Evolutionary conservation across 2,888 invertebrate species (phyloP), one percentile per base, ranked within the genome.

Genomic region (Drosophila melanosoma): DNA sequence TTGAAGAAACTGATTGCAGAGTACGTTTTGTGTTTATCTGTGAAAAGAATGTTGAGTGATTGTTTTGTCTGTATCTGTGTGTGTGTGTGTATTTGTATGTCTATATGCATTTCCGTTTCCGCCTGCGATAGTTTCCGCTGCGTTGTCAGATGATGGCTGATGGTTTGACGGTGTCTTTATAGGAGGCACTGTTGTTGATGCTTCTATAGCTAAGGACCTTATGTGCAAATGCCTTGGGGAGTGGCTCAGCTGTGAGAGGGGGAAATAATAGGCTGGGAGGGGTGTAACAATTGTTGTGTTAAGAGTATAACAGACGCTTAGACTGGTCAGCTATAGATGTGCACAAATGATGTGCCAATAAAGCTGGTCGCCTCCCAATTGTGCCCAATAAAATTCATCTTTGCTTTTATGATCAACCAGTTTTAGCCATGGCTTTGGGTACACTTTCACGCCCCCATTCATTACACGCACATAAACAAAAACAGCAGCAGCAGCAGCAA

Each of bases 321-420:
- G 53, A 48, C 64, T 64, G 63, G 65, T 62, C 69, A 74, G 82
- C 74, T 71, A 59, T 65, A 45, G 72, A 32, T n/a, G n/a, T n/a
- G 68, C 75, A 74, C 88, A 83, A 87, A 87, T 89, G 83, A 87
- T 85, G 86, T 87, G 89, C 81, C 89, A 84, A 87, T 89, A 87
- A 87, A 89, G 75, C 74, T 76, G 61, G 66, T 64, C 69, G 66
- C 73, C 74, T 73, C 75, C 79, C 89, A 79, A 86, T 83, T 88
- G 87, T 74, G 65, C 52, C 79, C 83, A 87, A 87, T 86, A 86
- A 86, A 87, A 87, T 89, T 85, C 83, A 79, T 87, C 88, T 87
- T 76, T 77, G 75, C 76, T 87, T 84, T 87, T 79, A 89, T 89
- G 70, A 68, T 74, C 67, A 60, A 66, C 79, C 69, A 60, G 60